Evolutionary conservation across 2,888 invertebrate species (phyloP).

Genomic region (Bibio marci): DNA sequence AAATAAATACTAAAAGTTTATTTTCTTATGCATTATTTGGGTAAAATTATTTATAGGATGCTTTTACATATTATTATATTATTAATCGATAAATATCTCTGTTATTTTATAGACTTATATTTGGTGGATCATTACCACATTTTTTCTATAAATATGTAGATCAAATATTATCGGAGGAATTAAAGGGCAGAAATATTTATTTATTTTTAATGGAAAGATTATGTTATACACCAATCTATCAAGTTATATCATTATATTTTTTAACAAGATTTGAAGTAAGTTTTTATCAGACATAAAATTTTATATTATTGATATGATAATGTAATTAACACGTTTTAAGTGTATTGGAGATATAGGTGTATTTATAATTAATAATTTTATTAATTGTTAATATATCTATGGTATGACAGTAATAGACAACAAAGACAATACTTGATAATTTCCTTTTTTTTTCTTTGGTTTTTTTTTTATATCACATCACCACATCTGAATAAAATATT

Average conservation of each 20-base stretch:
- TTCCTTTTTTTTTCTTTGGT: no score
- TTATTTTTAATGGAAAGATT: conserved; percentile 54
- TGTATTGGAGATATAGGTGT: no score
- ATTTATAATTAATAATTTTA: no score
- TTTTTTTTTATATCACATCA: no score
- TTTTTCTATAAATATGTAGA: conserved; percentile 54
- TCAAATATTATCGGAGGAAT: conserved; percentile 37
- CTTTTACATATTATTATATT: background rate
- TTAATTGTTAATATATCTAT: no score
- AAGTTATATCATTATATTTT: conserved; percentile 55
- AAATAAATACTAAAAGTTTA: conserved; percentile 45
- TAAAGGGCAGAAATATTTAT: conserved; percentile 34
- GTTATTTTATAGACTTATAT: conserved; percentile 38
- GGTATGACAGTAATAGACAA: no score
- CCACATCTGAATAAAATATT: no score
- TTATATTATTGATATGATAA: no score
- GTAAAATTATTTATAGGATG: conserved; percentile 28
- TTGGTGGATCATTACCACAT: conserved; percentile 65
- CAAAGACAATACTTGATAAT: no score
- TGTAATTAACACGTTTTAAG: no score
- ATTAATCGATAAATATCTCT: background rate
- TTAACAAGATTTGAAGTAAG: conserved; percentile 51
- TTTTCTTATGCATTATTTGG: conserved; percentile 61
- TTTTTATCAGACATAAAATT: no score
- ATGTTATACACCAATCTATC: conserved; percentile 52